Conservation (phyloP, 1,140 invertebrate species). For the Pogonomyrmex barbatus region DNA sequence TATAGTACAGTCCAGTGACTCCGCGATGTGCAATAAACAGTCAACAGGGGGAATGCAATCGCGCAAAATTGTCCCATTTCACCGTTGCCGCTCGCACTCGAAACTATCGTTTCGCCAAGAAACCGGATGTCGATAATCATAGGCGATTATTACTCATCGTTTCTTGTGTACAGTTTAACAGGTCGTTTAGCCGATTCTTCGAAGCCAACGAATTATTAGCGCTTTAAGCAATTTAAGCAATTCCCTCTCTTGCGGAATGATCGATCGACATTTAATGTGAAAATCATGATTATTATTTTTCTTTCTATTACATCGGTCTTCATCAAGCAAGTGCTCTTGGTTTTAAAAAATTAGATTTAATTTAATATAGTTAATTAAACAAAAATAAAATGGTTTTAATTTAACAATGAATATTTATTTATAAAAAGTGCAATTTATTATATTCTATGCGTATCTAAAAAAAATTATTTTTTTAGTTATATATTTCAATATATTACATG, state of each 20-base stretch:
- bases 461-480: neutral
- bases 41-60: slow-evolving; percentile 32
- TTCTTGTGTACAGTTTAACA: slow-evolving; percentile 39
- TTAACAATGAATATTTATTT: neutral
- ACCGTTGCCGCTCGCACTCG: slow-evolving; percentile 39
- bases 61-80: slow-evolving; percentile 63
- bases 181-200: slow-evolving; percentile 1
- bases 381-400: neutral
- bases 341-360: no score
- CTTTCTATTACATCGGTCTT: neutral
- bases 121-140: slow-evolving; percentile 56
- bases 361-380: no score
- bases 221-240: slow-evolving; percentile 24
- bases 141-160: slow-evolving; percentile 49
- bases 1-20: slow-evolving; percentile 41
- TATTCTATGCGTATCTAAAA: neutral
- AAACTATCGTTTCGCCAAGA: slow-evolving; percentile 53
- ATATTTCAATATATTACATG: neutral
- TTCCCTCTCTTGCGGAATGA: neutral
- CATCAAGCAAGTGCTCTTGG: neutral
- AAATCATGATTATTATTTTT: neutral
- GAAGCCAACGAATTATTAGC: slow-evolving; percentile 15
- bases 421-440: neutral
- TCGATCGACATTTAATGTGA: slow-evolving; percentile 14
- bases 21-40: slow-evolving; percentile 31